A percentile compares a stretch with the other conserved stretches of the same genome.
Conservation (phyloP, 2,113 vertebrate genomes). For the Ctenomys sociabilis region DNA sequence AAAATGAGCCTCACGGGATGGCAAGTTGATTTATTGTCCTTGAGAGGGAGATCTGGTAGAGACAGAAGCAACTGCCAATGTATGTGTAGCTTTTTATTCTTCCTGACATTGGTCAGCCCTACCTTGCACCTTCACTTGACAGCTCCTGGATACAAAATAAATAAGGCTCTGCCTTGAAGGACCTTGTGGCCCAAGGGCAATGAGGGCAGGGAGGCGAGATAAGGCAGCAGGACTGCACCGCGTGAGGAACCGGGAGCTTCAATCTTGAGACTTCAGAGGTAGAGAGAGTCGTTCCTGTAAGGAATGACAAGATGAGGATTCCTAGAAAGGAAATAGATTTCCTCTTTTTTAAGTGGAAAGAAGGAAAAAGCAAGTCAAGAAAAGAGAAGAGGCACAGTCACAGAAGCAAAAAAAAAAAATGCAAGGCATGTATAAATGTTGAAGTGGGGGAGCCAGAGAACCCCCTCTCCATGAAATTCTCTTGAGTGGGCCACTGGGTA, state of each 20-base stretch:
- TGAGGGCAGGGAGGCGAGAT: background rate
- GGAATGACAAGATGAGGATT: background rate
- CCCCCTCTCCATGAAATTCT: background rate
- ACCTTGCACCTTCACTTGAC: background rate
- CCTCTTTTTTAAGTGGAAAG: background rate
- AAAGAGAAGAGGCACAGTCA: constrained; percentile 14
- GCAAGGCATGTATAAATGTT: background rate
- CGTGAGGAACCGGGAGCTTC: background rate
- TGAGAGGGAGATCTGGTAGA: background rate
- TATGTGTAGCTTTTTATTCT: background rate
- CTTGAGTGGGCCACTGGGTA: background rate
- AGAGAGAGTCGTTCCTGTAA: background rate
- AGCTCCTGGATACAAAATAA: background rate
- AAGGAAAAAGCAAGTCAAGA: background rate
- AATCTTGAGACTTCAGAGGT: background rate
- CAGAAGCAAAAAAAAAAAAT: background rate
- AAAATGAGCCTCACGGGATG: background rate
- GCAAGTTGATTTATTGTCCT: background rate
- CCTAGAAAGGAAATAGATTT: background rate
- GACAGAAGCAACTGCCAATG: background rate
- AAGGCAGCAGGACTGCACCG: no score
- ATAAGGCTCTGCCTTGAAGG: background rate
- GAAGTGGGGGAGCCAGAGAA: background rate
- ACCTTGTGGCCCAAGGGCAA: background rate
- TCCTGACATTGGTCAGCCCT: background rate